These are phyloP conservation scores for Leptoteleia sp. DNA, from an alignment of 1,140 invertebrate species.

Conservation along the genomic window DNA sequence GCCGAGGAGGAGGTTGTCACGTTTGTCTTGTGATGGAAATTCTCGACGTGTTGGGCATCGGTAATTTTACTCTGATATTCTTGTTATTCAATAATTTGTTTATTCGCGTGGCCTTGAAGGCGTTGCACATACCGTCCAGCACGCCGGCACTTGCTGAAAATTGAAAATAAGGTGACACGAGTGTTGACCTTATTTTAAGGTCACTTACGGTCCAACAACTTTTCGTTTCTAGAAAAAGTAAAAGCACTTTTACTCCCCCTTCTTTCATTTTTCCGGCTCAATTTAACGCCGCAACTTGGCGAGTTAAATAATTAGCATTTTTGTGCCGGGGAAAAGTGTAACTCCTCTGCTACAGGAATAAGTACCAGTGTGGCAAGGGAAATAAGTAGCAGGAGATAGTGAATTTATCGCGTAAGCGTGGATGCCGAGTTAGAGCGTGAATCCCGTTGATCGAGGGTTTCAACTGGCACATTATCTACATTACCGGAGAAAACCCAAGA, in stretches of 20 bases:
- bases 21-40: conserved; percentile 70
- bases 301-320: no score
- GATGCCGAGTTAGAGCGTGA: neutral
- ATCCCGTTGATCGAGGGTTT: conserved; percentile 1
- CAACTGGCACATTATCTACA: neutral
- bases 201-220: neutral
- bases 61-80: conserved; percentile 63
- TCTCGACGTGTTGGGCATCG: conserved; percentile 72
- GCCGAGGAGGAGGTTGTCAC: conserved; percentile 68
- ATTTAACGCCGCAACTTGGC: no score
- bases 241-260: no score
- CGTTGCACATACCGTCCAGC: conserved; percentile 45
- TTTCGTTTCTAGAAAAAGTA: no score
- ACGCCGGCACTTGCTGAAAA: no score
- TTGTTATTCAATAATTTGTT: conserved; percentile 60
- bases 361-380: neutral
- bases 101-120: conserved; percentile 43
- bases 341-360: no score
- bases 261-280: no score
- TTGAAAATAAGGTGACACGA: conserved; percentile 30
- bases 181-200: conserved; percentile 28
- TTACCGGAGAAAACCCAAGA: no score
- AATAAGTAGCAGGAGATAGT: neutral
- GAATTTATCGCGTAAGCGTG: neutral
- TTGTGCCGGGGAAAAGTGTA: no score